Evolutionary conservation across 1,140 invertebrate genomes (phyloP), one percentile per base, ranked within the genome.

Genomic region (Lepidurus packardi): DNA sequence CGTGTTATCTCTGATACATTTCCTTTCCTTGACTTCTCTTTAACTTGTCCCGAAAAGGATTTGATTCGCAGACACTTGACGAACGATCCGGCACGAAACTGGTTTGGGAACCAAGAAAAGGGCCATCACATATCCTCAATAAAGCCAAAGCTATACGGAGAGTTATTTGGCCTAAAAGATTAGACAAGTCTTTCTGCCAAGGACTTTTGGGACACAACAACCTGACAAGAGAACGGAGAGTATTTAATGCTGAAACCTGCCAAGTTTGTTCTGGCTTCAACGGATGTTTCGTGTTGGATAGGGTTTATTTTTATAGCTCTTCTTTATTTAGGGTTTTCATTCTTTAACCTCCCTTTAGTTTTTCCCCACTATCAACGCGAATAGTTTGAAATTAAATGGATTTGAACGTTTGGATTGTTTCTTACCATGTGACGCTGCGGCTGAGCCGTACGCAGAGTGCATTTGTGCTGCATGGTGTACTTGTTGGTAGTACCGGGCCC

Each of bases 401-500:
- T n/a, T 25, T 41, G 74, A 74, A 16, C 24, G 11, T 74, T 74
- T 74, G 16, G 9, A 25, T 6, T 11, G 8, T 11, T 76, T 41
- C 75, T 43, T 78, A 78, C 78, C 78, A 43, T 78, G 78, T 53
- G 76, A 77, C 65, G 76, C 76, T 9, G 76, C 76, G n/a, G 76
- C 76, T 16, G 78, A 75, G n/a, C 75, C 75, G 78, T 78, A 78
- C 8, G 78, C 78, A 10, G 78, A 78, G 75, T 78, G 78, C 78
- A 78, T 78, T 73, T 78, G 78, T 16, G 78, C 78, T 42, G 78
- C 78, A 41, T 78, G 78, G 53, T 77, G 76, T 3, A 75, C 73
- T n/a, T 75, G 73, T 25, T 78, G 78, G 24, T 78, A 74, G 78
- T 78, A 78, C 44, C 24, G 25, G 13, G 78, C 65, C 8, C 73